Evolutionary conservation across 2,113 vertebrate genomes (phyloP).

Genomic region (Laticauda colubrina): DNA sequence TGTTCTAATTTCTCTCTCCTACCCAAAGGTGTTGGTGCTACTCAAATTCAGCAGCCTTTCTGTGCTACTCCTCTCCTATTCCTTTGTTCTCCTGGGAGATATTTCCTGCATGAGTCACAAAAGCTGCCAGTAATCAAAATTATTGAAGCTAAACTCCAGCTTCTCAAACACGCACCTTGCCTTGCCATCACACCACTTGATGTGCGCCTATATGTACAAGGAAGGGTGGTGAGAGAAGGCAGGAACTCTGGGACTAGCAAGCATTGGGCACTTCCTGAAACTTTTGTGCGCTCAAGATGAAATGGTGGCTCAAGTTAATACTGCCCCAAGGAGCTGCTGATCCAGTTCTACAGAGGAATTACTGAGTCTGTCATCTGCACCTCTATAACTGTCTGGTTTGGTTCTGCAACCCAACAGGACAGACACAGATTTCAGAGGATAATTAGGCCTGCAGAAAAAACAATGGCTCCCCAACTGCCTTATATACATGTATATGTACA

Average conservation of each 20-base stretch:
- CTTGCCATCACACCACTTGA: background rate
- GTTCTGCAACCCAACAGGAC: too few species aligned
- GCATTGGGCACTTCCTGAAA: background rate
- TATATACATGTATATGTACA: too few species aligned
- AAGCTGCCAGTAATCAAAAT: background rate
- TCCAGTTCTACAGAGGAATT: too few species aligned
- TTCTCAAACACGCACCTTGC: background rate
- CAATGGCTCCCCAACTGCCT: too few species aligned
- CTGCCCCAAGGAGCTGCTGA: too few species aligned
- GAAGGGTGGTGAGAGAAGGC: background rate
- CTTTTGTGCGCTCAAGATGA: background rate
- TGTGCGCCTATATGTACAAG: background rate
- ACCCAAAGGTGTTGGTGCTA: background rate
- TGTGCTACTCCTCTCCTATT: background rate
- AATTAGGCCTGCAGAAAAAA: too few species aligned
- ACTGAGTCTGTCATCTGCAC: too few species aligned
- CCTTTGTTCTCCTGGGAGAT: background rate
- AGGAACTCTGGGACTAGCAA: background rate
- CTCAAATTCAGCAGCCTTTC: background rate
- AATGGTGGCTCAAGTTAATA: background rate
- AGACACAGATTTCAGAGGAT: too few species aligned
- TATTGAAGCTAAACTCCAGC: background rate
- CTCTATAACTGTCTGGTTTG: too few species aligned
- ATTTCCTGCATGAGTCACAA: background rate
- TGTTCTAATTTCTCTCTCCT: background rate